These are phyloP conservation scores for Epinotia demarniana DNA, from an alignment of 2,888 invertebrate genomes.

Conservation along the genomic window DNA sequence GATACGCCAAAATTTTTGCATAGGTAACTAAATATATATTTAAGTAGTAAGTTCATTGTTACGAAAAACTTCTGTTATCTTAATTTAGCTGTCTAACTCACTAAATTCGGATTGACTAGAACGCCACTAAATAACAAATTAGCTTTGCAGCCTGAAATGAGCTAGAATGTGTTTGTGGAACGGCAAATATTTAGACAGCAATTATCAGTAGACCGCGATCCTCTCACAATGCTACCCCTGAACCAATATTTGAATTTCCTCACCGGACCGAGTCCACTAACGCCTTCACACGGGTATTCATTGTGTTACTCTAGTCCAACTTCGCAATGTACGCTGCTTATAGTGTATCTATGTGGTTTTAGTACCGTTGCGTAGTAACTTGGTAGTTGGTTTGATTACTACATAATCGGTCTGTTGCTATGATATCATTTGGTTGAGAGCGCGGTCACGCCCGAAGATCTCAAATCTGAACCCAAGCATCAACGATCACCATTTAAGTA, in stretches of 20 bases:
- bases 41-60: not conserved
- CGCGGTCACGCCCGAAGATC: conserved; percentile 66
- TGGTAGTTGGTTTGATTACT: conserved; percentile 71
- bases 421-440: conserved; percentile 77
- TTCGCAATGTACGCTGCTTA: conserved; percentile 56
- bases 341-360: conserved; percentile 45
- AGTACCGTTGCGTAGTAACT: conserved; percentile 46
- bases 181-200: conserved; percentile 80
- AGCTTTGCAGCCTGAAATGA: conserved; percentile 62
- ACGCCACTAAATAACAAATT: conserved; percentile 56
- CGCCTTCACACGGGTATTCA: conserved; percentile 28
- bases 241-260: conserved; percentile 43
- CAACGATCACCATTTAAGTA: conserved; percentile 38
- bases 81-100: not conserved
- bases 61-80: not conserved
- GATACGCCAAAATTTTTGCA: no score
- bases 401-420: conserved; percentile 74
- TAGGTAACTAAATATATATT: not conserved
- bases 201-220: conserved; percentile 75
- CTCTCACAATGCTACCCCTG: conserved; percentile 60
- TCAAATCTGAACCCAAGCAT: conserved; percentile 37
- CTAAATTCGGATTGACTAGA: conserved; percentile 6
- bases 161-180: conserved; percentile 65
- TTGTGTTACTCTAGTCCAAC: conserved; percentile 15
- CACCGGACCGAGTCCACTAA: conserved; percentile 51